Conservation (phyloP, 2,888 invertebrate genomes). For the Melipona bicolor region DNA sequence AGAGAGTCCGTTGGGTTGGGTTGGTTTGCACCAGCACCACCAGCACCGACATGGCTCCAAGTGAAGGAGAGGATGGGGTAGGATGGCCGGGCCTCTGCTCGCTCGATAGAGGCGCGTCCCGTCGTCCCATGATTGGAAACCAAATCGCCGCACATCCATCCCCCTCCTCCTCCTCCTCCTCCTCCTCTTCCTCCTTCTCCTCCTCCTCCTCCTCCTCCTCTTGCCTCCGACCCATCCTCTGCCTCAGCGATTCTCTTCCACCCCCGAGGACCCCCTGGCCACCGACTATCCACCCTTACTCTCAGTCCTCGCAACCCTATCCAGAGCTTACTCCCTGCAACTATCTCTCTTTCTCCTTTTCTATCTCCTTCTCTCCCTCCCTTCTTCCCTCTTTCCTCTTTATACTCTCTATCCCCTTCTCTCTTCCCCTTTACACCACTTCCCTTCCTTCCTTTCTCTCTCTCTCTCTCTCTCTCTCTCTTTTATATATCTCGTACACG, state of each 20-base stretch:
- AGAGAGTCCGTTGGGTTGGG: constrained; percentile 74
- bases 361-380: constrained; percentile 37
- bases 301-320: constrained; percentile 77
- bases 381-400: constrained; percentile 34
- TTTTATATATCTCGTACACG: constrained; percentile 20
- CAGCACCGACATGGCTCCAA: constrained; percentile 79
- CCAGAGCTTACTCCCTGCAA: constrained; percentile 73
- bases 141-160: constrained; percentile 84
- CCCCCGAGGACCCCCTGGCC: constrained; percentile 66
- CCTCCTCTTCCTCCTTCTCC: constrained; percentile 74
- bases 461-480: constrained; percentile 38
- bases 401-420: constrained; percentile 17
- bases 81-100: constrained; percentile 83
- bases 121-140: constrained; percentile 84
- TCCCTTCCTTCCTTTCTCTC: constrained; percentile 35
- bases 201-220: constrained; percentile 73
- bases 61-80: constrained; percentile 78
- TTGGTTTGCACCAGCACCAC: constrained; percentile 80
- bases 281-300: constrained; percentile 75
- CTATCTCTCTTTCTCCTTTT: constrained; percentile 46
- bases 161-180: constrained; percentile 70
- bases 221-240: constrained; percentile 66
- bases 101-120: constrained; percentile 84
- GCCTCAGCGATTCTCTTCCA: constrained; percentile 56
- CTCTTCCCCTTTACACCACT: constrained; percentile 30